Evolutionary conservation across 2,888 invertebrate genomes (phyloP).

Genomic region (Plebejus anna): DNA sequence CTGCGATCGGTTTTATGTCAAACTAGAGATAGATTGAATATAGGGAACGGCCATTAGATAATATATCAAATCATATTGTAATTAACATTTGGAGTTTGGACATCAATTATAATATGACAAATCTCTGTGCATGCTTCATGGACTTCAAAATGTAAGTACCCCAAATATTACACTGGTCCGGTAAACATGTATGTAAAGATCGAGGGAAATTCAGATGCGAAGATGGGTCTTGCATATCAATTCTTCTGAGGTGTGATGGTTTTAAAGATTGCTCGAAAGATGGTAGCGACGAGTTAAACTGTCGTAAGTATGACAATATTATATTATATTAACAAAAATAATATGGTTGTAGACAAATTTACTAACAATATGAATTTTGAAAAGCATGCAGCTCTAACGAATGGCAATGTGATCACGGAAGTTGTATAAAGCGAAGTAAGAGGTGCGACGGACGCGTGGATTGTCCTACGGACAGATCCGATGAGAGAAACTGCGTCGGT

Average conservation of each 20-base stretch:
- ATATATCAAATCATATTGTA: neutral
- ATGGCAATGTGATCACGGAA: constrained; percentile 87
- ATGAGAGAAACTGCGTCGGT: constrained; percentile 85
- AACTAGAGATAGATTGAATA: no score
- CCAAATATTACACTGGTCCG: constrained; percentile 53
- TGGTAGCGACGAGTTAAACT: constrained; percentile 81
- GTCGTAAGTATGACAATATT: constrained; percentile 75
- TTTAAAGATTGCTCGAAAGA: constrained; percentile 85
- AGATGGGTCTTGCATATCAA: constrained; percentile 86
- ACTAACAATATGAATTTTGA: constrained; percentile 41
- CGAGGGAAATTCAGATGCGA: constrained; percentile 84
- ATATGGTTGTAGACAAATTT: constrained; percentile 33
- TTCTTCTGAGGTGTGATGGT: constrained; percentile 85
- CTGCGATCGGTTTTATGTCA: no score
- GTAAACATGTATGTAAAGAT: constrained; percentile 62
- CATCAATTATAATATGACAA: constrained; percentile 25
- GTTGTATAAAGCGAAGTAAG: constrained; percentile 80
- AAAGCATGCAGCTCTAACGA: constrained; percentile 84
- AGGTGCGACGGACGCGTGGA: constrained; percentile 84
- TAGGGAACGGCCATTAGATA: no score
- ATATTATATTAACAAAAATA: neutral
- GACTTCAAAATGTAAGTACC: constrained; percentile 60
- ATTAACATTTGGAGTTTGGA: neutral
- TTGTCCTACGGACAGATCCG: constrained; percentile 85
- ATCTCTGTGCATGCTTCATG: constrained; percentile 51